Conservation (phyloP, 2,888 invertebrate species). For the Diarsia dahlii region DNA sequence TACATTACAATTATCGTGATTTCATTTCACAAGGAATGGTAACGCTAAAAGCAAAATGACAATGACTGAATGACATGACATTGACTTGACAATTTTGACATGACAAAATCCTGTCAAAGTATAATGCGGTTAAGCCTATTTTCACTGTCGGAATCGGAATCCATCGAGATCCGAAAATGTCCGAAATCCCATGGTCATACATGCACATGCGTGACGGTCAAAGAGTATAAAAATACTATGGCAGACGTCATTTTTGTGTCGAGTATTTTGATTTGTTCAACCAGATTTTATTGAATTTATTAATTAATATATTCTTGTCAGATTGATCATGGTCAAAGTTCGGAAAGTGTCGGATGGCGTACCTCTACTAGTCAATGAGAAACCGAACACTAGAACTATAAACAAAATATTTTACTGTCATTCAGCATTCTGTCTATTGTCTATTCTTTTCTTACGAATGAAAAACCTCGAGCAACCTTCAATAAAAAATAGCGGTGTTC, state of each 20-base stretch:
- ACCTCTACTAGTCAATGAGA: too few relatives aligned
- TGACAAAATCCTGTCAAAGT: not conserved
- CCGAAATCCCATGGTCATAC: too few relatives aligned
- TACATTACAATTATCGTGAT: not conserved
- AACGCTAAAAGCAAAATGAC: not conserved
- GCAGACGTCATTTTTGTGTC: too few relatives aligned
- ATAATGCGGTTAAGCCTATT: not conserved
- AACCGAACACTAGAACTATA: conserved; percentile 14
- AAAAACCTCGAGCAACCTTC: conserved; percentile 32
- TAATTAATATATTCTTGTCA: too few relatives aligned
- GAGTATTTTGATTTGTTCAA: too few relatives aligned
- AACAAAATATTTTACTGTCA: conserved; percentile 27
- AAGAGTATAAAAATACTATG: too few relatives aligned
- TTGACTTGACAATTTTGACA: not conserved
- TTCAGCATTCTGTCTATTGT: not conserved
- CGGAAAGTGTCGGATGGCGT: too few relatives aligned
- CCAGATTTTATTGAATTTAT: too few relatives aligned
- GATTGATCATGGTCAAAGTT: not conserved
- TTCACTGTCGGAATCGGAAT: not conserved
- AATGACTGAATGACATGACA: not conserved
- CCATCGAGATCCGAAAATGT: too few relatives aligned
- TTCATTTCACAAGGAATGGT: not conserved
- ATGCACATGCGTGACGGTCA: too few relatives aligned
- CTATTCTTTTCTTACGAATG: conserved; percentile 9
- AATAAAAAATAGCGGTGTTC: conserved; percentile 50